Percentiles rank a stretch among this genome's conserved stretches.
Conservation (phyloP, 2,113 vertebrate species). For the Pseudolaguvia tuberculata region DNA sequence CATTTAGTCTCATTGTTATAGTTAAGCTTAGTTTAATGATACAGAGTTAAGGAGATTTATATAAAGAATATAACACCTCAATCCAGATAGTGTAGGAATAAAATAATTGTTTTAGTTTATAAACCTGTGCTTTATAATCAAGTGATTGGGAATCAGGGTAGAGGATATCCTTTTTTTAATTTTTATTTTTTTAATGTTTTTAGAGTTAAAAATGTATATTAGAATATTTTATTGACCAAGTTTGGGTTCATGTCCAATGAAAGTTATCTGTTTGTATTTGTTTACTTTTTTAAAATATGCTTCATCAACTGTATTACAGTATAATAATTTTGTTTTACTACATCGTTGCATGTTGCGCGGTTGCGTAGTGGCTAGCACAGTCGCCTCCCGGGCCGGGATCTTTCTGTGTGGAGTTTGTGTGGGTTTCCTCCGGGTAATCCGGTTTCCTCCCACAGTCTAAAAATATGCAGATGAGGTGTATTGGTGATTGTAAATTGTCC, state of each 20-base stretch:
- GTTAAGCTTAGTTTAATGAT: conserved; percentile 30
- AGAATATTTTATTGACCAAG: not conserved
- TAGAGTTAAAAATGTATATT: not conserved
- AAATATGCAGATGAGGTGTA: too few species aligned
- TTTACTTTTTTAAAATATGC: too few species aligned
- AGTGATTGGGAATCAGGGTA: too few species aligned
- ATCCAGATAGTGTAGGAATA: conserved; percentile 19
- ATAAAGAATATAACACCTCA: conserved; percentile 46
- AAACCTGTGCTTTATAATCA: not conserved
- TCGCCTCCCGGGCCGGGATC: too few species aligned
- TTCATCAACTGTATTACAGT: not conserved
- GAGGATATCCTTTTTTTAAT: too few species aligned
- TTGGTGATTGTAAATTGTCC: too few species aligned
- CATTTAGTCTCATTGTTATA: conserved; percentile 55
- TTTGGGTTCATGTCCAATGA: not conserved
- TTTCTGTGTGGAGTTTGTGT: too few species aligned
- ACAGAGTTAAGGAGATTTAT: conserved; percentile 26
- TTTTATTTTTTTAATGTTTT: not conserved
- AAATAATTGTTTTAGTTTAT: not conserved
- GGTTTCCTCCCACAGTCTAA: too few species aligned
- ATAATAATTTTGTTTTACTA: not conserved
- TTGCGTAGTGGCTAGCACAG: too few species aligned
- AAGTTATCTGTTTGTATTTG: too few species aligned
- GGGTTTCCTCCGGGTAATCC: too few species aligned
- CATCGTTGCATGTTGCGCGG: not conserved